A percentile compares a stretch with the other conserved stretches of the same genome.
phyloP scores from a whole-genome alignment of 37 sponge, comb jelly and placozoan genomes.

The Aplysina aerophoba region DNA sequence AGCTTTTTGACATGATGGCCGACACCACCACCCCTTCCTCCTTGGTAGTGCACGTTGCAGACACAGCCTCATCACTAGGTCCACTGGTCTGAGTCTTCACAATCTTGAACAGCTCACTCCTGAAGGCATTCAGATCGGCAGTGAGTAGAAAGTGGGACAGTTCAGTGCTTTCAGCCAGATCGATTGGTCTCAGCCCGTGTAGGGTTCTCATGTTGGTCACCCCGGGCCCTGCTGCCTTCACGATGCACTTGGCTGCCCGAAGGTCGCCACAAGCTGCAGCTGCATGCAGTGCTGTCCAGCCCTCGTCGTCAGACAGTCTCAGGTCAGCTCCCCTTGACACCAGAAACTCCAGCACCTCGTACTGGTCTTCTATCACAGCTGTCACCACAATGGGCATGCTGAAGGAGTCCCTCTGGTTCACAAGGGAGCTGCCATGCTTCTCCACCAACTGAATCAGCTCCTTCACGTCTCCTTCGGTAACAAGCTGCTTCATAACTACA shows the following conservation, averaged over 20 bases:
- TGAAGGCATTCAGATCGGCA: conserved; percentile 50
- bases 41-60: background rate
- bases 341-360: conserved; percentile 50
- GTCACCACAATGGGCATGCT: conserved; percentile 68
- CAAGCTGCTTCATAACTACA: conserved; percentile 64
- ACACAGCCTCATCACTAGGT: background rate
- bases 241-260: conserved; percentile 56
- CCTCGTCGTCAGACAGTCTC: conserved; percentile 50
- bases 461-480: conserved; percentile 66
- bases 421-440: conserved; percentile 37
- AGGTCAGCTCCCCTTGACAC: conserved; percentile 68
- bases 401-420: conserved; percentile 59
- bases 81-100: background rate
- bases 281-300: conserved; percentile 73
- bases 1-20: background rate
- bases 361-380: conserved; percentile 63
- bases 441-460: conserved; percentile 56
- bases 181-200: conserved; percentile 71
- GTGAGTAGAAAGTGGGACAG: conserved; percentile 65
- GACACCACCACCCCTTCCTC: background rate
- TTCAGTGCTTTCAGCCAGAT: conserved; percentile 65
- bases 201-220: conserved; percentile 47
- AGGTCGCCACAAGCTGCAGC: conserved; percentile 74
- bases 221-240: conserved; percentile 8
- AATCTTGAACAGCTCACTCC: background rate